Percentiles rank a stretch among this genome's conserved stretches.
These are phyloP conservation scores for Toxotes lorentzi DNA, from an alignment of 2,797 vertebrate genomes.

Conservation along the genomic window DNA sequence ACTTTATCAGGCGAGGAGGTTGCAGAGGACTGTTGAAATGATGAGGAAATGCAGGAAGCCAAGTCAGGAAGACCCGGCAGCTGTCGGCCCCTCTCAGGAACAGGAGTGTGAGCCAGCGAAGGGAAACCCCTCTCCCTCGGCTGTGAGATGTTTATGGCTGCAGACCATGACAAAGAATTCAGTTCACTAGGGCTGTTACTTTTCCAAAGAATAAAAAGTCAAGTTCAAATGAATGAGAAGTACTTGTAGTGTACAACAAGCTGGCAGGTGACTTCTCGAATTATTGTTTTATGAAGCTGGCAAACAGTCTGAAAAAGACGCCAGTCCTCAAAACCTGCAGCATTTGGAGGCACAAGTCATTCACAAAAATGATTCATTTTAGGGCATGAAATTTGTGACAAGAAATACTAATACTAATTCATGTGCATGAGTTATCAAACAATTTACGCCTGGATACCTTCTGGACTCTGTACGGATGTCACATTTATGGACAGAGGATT, in stretches of 20 bases:
- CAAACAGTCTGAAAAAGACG: background rate
- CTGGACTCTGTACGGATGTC: background rate
- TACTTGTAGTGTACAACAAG: background rate
- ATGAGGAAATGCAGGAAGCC: constrained; percentile 67
- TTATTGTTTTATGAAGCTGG: background rate
- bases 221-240: constrained; percentile 2
- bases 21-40: constrained; percentile 22
- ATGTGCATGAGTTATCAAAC: background rate
- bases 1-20: constrained; percentile 16
- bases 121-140: constrained; percentile 59
- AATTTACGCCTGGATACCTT: background rate
- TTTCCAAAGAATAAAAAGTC: constrained; percentile 7
- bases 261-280: background rate
- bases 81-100: constrained; percentile 61
- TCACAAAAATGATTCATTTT: background rate
- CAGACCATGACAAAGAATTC: constrained; percentile 22
- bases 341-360: background rate
- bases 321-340: background rate
- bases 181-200: background rate
- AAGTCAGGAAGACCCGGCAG: constrained; percentile 73
- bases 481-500: background rate
- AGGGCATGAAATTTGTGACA: background rate
- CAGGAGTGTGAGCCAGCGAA: constrained; percentile 36
- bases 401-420: background rate
- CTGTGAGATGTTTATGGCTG: constrained; percentile 24